A percentile compares a stretch with the other conserved stretches of the same genome.
phyloP scores from a whole-genome alignment of 1,140 invertebrate genomes.

The Paracyclopina nana region DNA sequence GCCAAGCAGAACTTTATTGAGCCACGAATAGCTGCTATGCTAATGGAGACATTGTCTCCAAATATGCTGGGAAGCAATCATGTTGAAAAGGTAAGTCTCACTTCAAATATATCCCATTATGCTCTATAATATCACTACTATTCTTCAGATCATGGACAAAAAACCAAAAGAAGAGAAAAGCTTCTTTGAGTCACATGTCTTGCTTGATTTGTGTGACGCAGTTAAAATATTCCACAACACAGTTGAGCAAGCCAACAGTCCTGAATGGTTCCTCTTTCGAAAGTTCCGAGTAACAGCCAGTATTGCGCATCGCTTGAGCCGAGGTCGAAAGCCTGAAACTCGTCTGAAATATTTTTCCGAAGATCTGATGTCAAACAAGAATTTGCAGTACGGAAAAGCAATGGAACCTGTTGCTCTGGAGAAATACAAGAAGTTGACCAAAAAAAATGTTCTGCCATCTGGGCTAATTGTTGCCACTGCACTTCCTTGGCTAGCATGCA shows the following conservation, averaged over 20 bases:
- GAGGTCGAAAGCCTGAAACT: background rate
- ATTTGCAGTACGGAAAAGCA: background rate
- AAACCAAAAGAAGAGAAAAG: too few species aligned
- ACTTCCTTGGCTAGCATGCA: background rate
- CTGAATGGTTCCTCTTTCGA: background rate
- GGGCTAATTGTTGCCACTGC: background rate
- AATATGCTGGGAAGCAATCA: too few species aligned
- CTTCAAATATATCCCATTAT: background rate
- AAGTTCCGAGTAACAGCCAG: background rate
- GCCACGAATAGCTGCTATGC: background rate
- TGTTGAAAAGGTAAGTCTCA: too few species aligned
- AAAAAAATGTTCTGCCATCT: background rate
- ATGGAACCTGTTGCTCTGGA: background rate
- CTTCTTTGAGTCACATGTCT: background rate
- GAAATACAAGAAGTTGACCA: background rate
- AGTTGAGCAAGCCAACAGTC: background rate
- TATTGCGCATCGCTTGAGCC: background rate
- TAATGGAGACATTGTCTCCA: too few species aligned
- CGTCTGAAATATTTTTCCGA: background rate
- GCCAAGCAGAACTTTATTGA: background rate
- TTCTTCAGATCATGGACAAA: background rate
- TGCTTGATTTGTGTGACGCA: background rate
- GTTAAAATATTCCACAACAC: background rate
- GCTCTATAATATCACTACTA: background rate
- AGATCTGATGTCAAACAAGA: background rate